These are phyloP conservation scores for Lasioglossum calceatum DNA, from an alignment of 2,888 invertebrate genomes.

Conservation along the genomic window DNA sequence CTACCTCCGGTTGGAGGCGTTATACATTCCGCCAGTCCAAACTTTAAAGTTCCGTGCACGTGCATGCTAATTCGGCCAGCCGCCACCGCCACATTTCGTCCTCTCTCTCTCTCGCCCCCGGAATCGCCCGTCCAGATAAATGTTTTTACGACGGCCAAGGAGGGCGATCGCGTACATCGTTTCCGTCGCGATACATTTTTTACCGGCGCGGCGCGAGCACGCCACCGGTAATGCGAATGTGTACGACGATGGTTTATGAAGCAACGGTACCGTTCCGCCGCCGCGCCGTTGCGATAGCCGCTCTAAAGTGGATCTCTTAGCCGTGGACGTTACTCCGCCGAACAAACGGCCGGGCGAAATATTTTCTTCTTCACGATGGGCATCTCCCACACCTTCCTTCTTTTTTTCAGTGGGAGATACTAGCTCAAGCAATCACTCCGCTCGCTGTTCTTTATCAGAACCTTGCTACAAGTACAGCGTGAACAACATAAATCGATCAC, in stretches of 20 bases:
- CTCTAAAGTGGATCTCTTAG: neutral
- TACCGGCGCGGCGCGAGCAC: slow-evolving; percentile 7
- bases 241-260: slow-evolving; percentile 29
- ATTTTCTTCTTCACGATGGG: neutral
- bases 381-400: neutral
- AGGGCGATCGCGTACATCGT: slow-evolving; percentile 32
- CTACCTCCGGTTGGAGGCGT: slow-evolving; percentile 10
- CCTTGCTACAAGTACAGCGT: neutral
- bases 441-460: neutral
- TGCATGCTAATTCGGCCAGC: slow-evolving; percentile 64
- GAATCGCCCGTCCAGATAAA: slow-evolving; percentile 45
- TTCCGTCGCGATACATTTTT: slow-evolving; percentile 45
- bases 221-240: slow-evolving; percentile 5
- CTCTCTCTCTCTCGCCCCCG: slow-evolving; percentile 12
- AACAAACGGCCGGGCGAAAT: neutral
- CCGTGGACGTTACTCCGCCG: neutral
- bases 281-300: neutral
- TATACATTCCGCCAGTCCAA: slow-evolving; percentile 53
- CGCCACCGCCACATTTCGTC: slow-evolving; percentile 38
- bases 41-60: slow-evolving; percentile 67
- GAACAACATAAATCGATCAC: neutral
- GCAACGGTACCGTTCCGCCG: neutral
- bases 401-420: neutral
- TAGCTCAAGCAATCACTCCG: neutral
- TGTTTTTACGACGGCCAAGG: slow-evolving; percentile 36